Evolutionary conservation across 2,888 invertebrate genomes (phyloP).

Genomic region (Andrena chrysosceles): DNA sequence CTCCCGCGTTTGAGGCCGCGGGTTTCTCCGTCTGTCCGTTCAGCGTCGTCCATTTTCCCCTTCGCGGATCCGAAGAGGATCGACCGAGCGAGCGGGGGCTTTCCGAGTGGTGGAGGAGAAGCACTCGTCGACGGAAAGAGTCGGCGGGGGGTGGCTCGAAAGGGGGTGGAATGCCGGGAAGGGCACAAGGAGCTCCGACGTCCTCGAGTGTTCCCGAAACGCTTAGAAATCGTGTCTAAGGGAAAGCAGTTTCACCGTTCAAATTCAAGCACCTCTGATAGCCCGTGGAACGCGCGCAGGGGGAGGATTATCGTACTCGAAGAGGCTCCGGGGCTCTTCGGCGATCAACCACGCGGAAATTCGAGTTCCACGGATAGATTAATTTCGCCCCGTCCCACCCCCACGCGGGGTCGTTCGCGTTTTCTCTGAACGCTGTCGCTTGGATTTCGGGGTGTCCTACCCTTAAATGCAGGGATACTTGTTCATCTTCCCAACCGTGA

Average conservation of each 20-base stretch:
- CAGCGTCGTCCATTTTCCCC: conserved; percentile 65
- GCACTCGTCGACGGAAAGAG: conserved; percentile 45
- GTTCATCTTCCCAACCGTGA: neutral
- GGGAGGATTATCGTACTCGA: conserved; percentile 44
- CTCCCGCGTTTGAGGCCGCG: conserved; percentile 52
- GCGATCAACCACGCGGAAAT: conserved; percentile 43
- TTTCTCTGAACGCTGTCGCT: conserved; percentile 5
- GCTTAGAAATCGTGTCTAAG: conserved; percentile 64
- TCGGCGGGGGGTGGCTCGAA: conserved; percentile 6
- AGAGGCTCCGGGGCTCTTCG: conserved; percentile 26
- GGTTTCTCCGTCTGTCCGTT: conserved; percentile 67
- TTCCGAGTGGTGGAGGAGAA: conserved; percentile 43
- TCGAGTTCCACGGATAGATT: conserved; percentile 40
- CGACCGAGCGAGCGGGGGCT: conserved; percentile 37
- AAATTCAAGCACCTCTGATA: conserved; percentile 56
- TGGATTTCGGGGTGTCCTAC: neutral
- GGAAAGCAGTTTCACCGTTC: conserved; percentile 58
- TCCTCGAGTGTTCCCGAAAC: conserved; percentile 54
- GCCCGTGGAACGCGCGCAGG: conserved; percentile 34
- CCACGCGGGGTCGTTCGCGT: neutral
- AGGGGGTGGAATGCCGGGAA: neutral
- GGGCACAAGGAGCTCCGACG: conserved; percentile 46
- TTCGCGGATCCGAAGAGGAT: conserved; percentile 62
- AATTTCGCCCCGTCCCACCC: conserved; percentile 27
- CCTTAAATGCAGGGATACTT: neutral